These are phyloP conservation scores for Anas acuta DNA, from an alignment of 2,797 vertebrate genomes.

Conservation along the genomic window DNA sequence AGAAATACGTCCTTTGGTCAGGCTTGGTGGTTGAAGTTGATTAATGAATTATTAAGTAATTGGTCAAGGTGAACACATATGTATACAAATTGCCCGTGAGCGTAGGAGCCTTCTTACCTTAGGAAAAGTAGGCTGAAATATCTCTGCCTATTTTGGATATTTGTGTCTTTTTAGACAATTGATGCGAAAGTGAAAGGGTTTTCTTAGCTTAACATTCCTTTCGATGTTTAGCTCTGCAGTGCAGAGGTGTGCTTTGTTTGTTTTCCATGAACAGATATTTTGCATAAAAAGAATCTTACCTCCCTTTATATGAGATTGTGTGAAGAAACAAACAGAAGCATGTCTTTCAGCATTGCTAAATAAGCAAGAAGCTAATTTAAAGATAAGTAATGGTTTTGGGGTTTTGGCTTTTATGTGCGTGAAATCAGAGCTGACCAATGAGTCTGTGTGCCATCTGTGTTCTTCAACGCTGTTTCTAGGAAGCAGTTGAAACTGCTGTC, in stretches of 20 bases:
- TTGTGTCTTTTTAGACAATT: background rate
- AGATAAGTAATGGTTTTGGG: background rate
- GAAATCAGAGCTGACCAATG: background rate
- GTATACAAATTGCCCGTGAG: background rate
- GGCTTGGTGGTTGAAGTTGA: background rate
- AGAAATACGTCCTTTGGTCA: background rate
- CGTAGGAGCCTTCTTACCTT: background rate
- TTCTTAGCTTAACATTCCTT: background rate
- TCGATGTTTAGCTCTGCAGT: background rate
- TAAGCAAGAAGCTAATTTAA: background rate
- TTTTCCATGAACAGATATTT: background rate
- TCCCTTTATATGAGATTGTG: background rate
- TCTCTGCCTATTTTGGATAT: background rate
- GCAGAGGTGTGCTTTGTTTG: background rate
- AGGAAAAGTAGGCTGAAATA: background rate
- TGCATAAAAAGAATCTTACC: background rate
- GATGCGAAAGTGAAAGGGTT: background rate
- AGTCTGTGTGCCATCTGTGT: background rate
- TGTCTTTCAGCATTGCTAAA: background rate
- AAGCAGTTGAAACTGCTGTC: background rate
- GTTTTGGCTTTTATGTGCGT: fast-evolving
- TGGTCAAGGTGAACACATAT: background rate
- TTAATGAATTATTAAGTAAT: background rate
- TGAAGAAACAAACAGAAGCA: background rate
- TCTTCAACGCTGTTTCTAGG: background rate